phyloP scores from a whole-genome alignment of 2,888 invertebrate genomes.

The Tinea pellionella region DNA sequence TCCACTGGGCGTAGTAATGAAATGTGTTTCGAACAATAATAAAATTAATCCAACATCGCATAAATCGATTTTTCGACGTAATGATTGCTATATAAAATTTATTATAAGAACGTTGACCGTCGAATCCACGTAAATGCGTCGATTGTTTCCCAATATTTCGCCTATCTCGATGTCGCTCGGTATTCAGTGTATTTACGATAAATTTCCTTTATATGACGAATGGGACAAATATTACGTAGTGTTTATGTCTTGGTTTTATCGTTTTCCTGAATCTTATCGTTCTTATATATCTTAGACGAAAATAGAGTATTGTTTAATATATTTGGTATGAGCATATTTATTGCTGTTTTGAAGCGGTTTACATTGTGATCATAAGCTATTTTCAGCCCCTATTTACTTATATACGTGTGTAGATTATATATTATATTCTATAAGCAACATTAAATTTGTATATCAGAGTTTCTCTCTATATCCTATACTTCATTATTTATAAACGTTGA shows the following conservation, averaged over 20 bases:
- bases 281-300: background rate
- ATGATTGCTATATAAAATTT: conserved; percentile 15
- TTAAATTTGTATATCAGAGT: no score
- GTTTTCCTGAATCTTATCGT: background rate
- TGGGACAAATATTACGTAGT: background rate
- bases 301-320: no score
- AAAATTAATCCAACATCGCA: conserved; percentile 31
- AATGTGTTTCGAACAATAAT: conserved; percentile 33
- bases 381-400: no score
- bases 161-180: background rate
- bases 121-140: background rate
- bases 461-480: background rate
- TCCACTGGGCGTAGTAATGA: conserved; percentile 37
- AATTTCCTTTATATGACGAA: background rate
- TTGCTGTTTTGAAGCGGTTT: no score
- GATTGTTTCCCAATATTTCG: conserved; percentile 3
- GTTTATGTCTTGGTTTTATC: background rate
- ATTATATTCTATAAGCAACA: no score
- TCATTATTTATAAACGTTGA: background rate
- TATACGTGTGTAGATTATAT: no score
- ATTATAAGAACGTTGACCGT: conserved; percentile 10
- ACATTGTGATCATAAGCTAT: no score
- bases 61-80: conserved; percentile 15
- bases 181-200: background rate
- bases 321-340: no score